Evolutionary conservation across 2,113 vertebrate genomes (phyloP), one percentile per base, ranked within the genome.

Genomic region (Microtus ochrogaster): DNA sequence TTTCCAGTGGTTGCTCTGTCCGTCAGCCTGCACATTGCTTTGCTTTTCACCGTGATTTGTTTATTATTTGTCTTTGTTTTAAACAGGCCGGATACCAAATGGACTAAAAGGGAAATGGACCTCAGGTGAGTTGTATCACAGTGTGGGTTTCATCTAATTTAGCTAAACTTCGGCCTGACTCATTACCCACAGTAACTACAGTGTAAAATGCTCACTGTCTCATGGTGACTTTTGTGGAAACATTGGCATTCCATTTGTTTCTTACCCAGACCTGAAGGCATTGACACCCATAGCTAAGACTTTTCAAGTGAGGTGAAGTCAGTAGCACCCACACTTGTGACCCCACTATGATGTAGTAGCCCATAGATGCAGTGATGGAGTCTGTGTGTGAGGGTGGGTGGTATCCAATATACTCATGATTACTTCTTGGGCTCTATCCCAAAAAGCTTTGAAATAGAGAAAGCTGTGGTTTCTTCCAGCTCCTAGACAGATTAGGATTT

Each of bases 341-440:
- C 41, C 1, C 30, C 0, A 0, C 0, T 61, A 44, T 22, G 39
- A 41, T 5, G 21, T 16, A 77, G 30, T 8, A 84, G 4, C 0
- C 7, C 33, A 24, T 84, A 28, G 22, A 79, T 5, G 19, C 21
- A 28, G 9, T 9, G 11, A 7, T 3, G 28, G 47, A 72, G 30
- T 24, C 4, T 47, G 17, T 39, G 2, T 41, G 1, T 55, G 63
- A 21, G 2, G 77, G 14, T 2, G 10, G 9, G 26, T 44, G 39
- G 9, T 5, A 9, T 8, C 58, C n/a, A 58, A 1, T 3, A 44
- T 5, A 24, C 16, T 36, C 11, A 66, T 39, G 4, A n/a, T 55
- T 65, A 30, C 6, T 19, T 39, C 4, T 81, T 85, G 2, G 13
- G 26, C 5, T 66, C 68, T 65, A 39, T 39, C 17, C n/a, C 70